Conservation (phyloP, 2,113 vertebrate species). For the Parotia lawesii region DNA sequence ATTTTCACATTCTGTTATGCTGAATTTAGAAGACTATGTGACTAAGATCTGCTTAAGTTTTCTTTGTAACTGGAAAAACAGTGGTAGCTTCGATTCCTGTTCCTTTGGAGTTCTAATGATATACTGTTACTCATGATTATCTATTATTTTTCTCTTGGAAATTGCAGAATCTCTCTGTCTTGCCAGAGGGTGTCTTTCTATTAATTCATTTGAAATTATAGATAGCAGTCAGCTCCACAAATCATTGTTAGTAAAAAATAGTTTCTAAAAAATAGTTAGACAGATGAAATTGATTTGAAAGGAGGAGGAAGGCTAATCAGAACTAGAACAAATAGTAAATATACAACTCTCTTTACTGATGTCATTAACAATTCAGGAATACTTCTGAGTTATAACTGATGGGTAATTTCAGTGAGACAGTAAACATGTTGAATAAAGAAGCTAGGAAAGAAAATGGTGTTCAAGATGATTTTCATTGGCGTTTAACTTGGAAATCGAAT, state of each 20-base stretch:
- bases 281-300: not conserved
- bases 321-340: not conserved
- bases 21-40: not conserved
- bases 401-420: not conserved
- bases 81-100: not conserved
- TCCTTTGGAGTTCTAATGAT: not conserved
- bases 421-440: not conserved
- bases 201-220: not conserved
- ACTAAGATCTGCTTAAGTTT: not conserved
- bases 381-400: not conserved
- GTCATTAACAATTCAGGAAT: not conserved
- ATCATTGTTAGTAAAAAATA: not conserved
- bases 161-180: not conserved
- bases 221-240: not conserved
- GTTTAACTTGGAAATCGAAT: not conserved
- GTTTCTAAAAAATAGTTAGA: not conserved
- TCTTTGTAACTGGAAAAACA: not conserved
- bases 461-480: not conserved
- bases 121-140: not conserved
- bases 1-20: not conserved
- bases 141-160: not conserved
- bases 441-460: not conserved
- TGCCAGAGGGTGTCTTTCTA: not conserved
- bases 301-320: not conserved
- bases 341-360: not conserved